These are phyloP conservation scores for Elegia similella DNA, from an alignment of 2,888 invertebrate species.

Conservation along the genomic window DNA sequence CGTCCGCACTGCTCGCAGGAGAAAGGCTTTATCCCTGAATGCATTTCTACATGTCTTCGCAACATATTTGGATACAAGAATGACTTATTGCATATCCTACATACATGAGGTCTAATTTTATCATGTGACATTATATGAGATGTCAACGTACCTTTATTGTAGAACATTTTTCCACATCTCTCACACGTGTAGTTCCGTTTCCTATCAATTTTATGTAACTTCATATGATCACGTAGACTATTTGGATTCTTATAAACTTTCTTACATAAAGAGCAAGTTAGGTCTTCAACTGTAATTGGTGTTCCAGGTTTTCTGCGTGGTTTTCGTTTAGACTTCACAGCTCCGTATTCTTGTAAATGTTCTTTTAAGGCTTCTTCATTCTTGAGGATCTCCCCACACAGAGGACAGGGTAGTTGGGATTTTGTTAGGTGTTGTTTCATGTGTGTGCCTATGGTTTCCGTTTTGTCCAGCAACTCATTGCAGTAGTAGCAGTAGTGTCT, in stretches of 20 bases:
- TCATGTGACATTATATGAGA: slow-evolving; percentile 72
- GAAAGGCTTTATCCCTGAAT: slow-evolving; percentile 66
- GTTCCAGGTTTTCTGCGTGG: slow-evolving; percentile 57
- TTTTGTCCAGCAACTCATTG: slow-evolving; percentile 37
- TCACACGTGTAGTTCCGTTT: slow-evolving; percentile 70
- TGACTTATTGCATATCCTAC: slow-evolving; percentile 67
- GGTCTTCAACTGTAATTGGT: slow-evolving; percentile 59
- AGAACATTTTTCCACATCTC: slow-evolving; percentile 71
- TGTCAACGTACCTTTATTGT: slow-evolving; percentile 67
- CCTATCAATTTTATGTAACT: slow-evolving; percentile 77
- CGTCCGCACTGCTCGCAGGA: slow-evolving; percentile 71
- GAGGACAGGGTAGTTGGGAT: slow-evolving; percentile 46
- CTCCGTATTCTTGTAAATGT: slow-evolving; percentile 52
- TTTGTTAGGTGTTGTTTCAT: slow-evolving; percentile 49
- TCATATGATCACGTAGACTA: slow-evolving; percentile 76
- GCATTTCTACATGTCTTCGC: slow-evolving; percentile 69
- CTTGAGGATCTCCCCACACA: slow-evolving; percentile 62
- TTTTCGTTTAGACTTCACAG: slow-evolving; percentile 42
- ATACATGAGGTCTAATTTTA: slow-evolving; percentile 54
- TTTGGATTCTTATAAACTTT: slow-evolving; percentile 63
- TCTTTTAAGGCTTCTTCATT: slow-evolving; percentile 51
- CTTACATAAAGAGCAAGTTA: slow-evolving; percentile 63
- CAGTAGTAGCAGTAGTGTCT: slow-evolving; percentile 52
- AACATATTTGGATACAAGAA: slow-evolving; percentile 67
- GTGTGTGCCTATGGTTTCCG: slow-evolving; percentile 38